Base-by-base conservation (phyloP, 1,140 invertebrate species). In the Centruroides vittatus region DNA sequence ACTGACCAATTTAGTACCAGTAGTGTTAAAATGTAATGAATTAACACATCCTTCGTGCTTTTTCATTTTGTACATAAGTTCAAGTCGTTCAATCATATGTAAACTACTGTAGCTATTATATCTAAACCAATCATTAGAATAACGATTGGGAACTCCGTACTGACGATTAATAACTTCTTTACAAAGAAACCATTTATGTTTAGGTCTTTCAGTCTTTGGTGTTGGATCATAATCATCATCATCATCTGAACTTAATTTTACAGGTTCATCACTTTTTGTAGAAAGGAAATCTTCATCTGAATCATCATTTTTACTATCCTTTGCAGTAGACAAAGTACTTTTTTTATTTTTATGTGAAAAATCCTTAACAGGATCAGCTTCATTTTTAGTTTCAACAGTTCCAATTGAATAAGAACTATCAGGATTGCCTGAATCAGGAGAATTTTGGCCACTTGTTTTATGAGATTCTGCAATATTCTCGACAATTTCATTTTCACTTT, bases 1-100 rank as follows among this genome's bases (percentile, higher is more conserved):
- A 72, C 88, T 92, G 0, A 84, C 88, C 56, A 95, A 72, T 53
- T 86, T 74, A 53, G 82, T 82, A 48, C 88, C 88, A 77, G 75
- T 68, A 56, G 81, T 79, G 76, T 93, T 93, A 73, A 96, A 97
- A 76, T 89, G 85, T 49, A 97, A 78, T 53, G 87, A 84, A 78
- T 96, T 96, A 9, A 96, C 91, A 79, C 93, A 95, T 51, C 91
- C 91, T 68, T 77, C 75, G 76, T 96, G 92, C 64, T 82, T 81
- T 47, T 85, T 81, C 68, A 97, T 76, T 71, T 84, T 83, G 66
- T 84, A 81, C 73, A 86, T 81, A 46, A 91, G 76, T 70, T 91
- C 81, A 68, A 97, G 75, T 63, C 87, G 81, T 73, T 93, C 83
- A 7, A 92, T 86, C 65, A 82, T 82, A 69, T 88, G 82, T 35